phyloP scores from a whole-genome alignment of 1,140 invertebrate species.

The Phymorhynchus buccinoides region DNA sequence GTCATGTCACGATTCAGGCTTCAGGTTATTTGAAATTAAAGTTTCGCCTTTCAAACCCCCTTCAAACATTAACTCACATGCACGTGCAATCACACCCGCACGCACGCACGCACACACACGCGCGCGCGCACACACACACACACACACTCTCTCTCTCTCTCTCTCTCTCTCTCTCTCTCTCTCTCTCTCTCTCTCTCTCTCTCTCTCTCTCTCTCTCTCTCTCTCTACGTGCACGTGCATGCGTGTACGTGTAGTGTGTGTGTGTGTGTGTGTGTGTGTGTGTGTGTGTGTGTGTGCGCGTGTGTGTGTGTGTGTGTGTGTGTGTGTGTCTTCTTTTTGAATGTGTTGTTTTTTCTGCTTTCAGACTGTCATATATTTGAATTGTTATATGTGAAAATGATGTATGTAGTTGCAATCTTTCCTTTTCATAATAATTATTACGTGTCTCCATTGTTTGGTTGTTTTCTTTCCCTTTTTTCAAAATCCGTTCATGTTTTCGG shows the following conservation, averaged over 20 bases:
- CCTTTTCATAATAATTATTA: too few relatives aligned
- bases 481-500: too few relatives aligned
- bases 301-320: not conserved
- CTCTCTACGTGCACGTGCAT: not conserved
- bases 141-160: not conserved
- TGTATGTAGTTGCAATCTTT: too few relatives aligned
- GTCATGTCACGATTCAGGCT: too few relatives aligned
- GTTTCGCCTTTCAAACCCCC: not conserved
- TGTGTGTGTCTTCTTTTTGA: not conserved
- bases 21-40: too few relatives aligned
- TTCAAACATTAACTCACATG: not conserved
- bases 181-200: not conserved
- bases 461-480: too few relatives aligned
- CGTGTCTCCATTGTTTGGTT: too few relatives aligned
- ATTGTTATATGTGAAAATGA: too few relatives aligned
- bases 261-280: not conserved
- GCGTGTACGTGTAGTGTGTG: not conserved
- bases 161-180: not conserved
- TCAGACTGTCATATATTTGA: not conserved
- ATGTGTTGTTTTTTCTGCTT: not conserved
- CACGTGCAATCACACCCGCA: not conserved
- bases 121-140: not conserved
- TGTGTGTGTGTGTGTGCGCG: not conserved
- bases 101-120: too few relatives aligned
- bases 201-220: not conserved